These are phyloP conservation scores for Alosa sapidissima DNA, from an alignment of 2,797 vertebrate species.

Conservation along the genomic window DNA sequence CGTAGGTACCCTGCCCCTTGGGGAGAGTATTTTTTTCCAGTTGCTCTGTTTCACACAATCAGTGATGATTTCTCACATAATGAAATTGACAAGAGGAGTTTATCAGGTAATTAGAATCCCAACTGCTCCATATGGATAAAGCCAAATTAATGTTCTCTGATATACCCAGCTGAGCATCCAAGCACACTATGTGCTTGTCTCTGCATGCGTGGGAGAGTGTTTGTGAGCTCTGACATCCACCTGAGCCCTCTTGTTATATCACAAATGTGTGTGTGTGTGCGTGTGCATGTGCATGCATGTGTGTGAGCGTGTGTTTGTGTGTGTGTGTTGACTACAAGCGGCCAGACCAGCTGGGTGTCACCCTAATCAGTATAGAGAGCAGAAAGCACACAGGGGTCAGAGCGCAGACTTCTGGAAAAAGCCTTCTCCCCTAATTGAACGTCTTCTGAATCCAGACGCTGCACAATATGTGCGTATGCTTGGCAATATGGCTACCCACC, in stretches of 20 bases:
- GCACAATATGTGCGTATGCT: conserved; percentile 73
- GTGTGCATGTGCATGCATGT: background rate
- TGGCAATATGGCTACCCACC: conserved; percentile 68
- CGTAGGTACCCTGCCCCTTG: background rate
- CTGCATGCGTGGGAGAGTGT: conserved; percentile 47
- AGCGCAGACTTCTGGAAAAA: conserved; percentile 64
- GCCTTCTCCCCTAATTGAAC: conserved; percentile 73
- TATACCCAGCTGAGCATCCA: conserved; percentile 47
- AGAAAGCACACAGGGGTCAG: conserved; percentile 63
- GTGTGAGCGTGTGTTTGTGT: conserved; percentile 49
- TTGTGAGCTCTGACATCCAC: conserved; percentile 47
- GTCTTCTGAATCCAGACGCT: conserved; percentile 66
- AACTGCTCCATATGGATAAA: conserved; percentile 51
- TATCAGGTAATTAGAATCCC: conserved; percentile 57
- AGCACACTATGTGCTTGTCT: conserved; percentile 28
- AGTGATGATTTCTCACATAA: conserved; percentile 54
- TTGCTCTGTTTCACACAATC: conserved; percentile 50
- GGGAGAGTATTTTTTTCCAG: conserved; percentile 12
- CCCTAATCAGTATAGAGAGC: conserved; percentile 67
- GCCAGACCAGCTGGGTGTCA: conserved; percentile 69
- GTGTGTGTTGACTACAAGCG: conserved; percentile 34
- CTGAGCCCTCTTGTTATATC: conserved; percentile 45
- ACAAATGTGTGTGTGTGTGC: conserved; percentile 35
- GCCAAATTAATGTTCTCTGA: conserved; percentile 46
- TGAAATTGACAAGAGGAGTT: conserved; percentile 54